Evolutionary conservation across 2,888 invertebrate genomes (phyloP).

Genomic region (Crioceris asparagi): DNA sequence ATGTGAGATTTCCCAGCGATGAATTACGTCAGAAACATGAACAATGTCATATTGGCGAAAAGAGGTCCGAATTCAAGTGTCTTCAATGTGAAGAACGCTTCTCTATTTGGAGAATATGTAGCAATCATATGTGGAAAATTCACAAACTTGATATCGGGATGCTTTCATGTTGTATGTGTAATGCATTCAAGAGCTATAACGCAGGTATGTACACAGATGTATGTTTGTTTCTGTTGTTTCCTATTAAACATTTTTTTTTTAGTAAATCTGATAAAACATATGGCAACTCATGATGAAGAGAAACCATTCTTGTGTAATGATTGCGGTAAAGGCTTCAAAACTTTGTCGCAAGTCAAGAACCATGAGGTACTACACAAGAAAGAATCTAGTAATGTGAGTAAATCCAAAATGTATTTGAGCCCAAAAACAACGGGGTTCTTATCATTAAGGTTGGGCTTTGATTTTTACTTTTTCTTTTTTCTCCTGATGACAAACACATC

Average conservation of each 20-base stretch:
- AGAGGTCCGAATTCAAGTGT: conserved; percentile 42
- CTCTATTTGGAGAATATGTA: conserved; percentile 53
- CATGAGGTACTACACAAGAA: conserved; percentile 43
- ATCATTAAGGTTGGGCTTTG: too few relatives aligned
- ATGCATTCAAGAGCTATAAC: conserved; percentile 44
- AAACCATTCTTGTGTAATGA: conserved; percentile 42
- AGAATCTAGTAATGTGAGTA: conserved; percentile 21
- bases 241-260: conserved; percentile 12
- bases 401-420: too few relatives aligned
- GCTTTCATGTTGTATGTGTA: conserved; percentile 47
- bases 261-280: conserved; percentile 51
- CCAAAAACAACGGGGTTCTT: too few relatives aligned
- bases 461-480: too few relatives aligned
- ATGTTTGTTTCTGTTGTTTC: not conserved
- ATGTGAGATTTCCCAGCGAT: conserved; percentile 42
- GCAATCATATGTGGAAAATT: conserved; percentile 56
- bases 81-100: conserved; percentile 43
- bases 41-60: conserved; percentile 40
- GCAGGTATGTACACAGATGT: conserved; percentile 29
- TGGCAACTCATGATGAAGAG: conserved; percentile 48
- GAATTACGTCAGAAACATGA: conserved; percentile 40
- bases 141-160: conserved; percentile 53
- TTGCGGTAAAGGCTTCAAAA: conserved; percentile 53
- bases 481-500: too few relatives aligned
- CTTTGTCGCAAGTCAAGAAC: conserved; percentile 49